Conservation (phyloP, 64 coral and sea anemone genomes). For the Orbicella faveolata region DNA sequence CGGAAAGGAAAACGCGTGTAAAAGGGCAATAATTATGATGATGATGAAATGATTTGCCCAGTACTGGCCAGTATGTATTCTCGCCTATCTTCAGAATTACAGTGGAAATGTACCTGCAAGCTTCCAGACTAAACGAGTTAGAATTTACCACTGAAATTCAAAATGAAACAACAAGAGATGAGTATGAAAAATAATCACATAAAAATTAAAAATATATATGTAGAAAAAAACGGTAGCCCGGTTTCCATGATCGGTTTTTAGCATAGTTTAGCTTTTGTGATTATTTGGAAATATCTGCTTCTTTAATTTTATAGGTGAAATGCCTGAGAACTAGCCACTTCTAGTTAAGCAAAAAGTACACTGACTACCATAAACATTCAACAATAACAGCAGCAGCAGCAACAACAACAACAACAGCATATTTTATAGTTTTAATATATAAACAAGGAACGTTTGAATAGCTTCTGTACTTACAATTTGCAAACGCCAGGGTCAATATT, state of each 20-base stretch:
- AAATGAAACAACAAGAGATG: background rate
- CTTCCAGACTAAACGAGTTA: constrained; percentile 73
- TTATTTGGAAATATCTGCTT: too few relatives aligned
- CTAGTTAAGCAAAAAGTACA: too few relatives aligned
- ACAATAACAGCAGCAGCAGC: too few relatives aligned
- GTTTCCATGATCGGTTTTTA: too few relatives aligned
- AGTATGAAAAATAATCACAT: background rate
- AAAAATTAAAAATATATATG: background rate
- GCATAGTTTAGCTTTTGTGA: too few relatives aligned
- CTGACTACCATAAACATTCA: too few relatives aligned
- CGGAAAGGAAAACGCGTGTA: too few relatives aligned
- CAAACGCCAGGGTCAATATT: constrained; percentile 53
- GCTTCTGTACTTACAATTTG: constrained; percentile 33
- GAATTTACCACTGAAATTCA: constrained; percentile 66
- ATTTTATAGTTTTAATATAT: too few relatives aligned
- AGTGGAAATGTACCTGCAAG: constrained; percentile 64
- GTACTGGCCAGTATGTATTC: background rate
- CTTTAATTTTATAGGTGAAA: too few relatives aligned
- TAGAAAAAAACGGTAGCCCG: background rate
- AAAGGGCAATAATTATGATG: too few relatives aligned
- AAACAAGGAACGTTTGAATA: background rate
- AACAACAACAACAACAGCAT: too few relatives aligned
- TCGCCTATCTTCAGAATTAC: background rate
- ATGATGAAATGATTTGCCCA: background rate
- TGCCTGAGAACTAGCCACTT: too few relatives aligned